These are phyloP conservation scores for Dastarcus helophoroides DNA, from an alignment of 2,888 invertebrate species.

Conservation along the genomic window DNA sequence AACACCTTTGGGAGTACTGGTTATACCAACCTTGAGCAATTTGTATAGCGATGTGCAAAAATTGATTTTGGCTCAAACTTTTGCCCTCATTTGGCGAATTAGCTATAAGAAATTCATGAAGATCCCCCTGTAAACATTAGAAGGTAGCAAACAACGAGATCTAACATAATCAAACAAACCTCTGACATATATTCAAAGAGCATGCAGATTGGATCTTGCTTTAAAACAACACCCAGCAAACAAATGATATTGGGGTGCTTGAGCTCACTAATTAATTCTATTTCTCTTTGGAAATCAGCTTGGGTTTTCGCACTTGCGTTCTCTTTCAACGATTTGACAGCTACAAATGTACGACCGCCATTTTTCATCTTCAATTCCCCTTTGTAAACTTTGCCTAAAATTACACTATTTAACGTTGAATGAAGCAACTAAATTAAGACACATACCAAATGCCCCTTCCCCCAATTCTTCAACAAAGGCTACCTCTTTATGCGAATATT, in stretches of 20 bases:
- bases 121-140: conserved; percentile 58
- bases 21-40: conserved; percentile 60
- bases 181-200: conserved; percentile 94
- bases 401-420: neutral
- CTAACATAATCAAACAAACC: too few relatives aligned
- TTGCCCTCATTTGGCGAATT: conserved; percentile 80
- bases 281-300: conserved; percentile 87
- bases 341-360: conserved; percentile 67
- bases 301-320: conserved; percentile 85
- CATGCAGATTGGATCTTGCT: conserved; percentile 87
- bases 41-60: conserved; percentile 83
- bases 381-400: conserved; percentile 78
- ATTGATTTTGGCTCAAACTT: conserved; percentile 68
- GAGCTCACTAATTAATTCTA: conserved; percentile 86
- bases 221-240: conserved; percentile 81
- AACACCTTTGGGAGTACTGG: conserved; percentile 5
- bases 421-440: conserved; percentile 1
- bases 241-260: conserved; percentile 94
- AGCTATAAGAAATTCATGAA: conserved; percentile 89
- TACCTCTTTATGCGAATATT: conserved; percentile 76
- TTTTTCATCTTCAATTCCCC: conserved; percentile 69
- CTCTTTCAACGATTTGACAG: conserved; percentile 89
- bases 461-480: conserved; percentile 84
- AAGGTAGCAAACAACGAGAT: neutral
- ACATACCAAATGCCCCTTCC: conserved; percentile 85